Conservation (phyloP, 1,140 invertebrate genomes). For the Habropoda laboriosa region DNA sequence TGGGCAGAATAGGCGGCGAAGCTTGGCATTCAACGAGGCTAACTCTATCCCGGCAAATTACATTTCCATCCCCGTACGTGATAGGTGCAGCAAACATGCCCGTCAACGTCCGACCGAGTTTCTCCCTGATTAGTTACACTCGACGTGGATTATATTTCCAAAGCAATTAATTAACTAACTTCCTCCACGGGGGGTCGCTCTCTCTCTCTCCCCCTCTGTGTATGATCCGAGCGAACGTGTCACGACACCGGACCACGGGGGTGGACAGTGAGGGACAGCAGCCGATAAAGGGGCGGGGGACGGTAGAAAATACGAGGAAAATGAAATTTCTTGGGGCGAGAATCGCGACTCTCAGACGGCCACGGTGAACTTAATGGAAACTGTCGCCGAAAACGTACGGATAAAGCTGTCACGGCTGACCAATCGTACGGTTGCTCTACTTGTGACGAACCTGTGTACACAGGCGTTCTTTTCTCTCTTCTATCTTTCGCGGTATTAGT, state of each 20-base stretch:
- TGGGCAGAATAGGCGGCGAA: slow-evolving; percentile 55
- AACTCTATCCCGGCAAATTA: slow-evolving; percentile 72
- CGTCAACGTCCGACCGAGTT: slow-evolving; percentile 71
- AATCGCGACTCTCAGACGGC: slow-evolving; percentile 34
- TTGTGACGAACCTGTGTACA: slow-evolving; percentile 28
- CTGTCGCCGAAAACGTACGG: slow-evolving; percentile 52
- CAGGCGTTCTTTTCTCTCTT: not conserved
- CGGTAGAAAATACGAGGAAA: not conserved
- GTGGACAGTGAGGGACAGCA: not conserved
- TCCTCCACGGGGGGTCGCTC: slow-evolving; percentile 52
- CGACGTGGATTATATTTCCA: slow-evolving; percentile 70
- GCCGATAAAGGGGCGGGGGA: not conserved
- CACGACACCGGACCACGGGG: not conserved
- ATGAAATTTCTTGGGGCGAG: slow-evolving; percentile 55
- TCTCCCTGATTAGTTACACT: slow-evolving; percentile 70
- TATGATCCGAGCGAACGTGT: slow-evolving; percentile 26
- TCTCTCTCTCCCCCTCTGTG: no score
- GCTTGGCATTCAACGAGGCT: slow-evolving; percentile 68
- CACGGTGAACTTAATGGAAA: slow-evolving; percentile 55
- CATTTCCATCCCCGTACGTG: slow-evolving; percentile 72
- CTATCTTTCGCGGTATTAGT: not conserved
- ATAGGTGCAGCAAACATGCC: slow-evolving; percentile 72
- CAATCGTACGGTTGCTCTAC: slow-evolving; percentile 42
- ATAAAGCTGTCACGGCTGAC: slow-evolving; percentile 38
- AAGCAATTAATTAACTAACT: slow-evolving; percentile 72